Evolutionary conservation across 2,888 invertebrate species (phyloP).

Genomic region (Pristionchus maxplancki): DNA sequence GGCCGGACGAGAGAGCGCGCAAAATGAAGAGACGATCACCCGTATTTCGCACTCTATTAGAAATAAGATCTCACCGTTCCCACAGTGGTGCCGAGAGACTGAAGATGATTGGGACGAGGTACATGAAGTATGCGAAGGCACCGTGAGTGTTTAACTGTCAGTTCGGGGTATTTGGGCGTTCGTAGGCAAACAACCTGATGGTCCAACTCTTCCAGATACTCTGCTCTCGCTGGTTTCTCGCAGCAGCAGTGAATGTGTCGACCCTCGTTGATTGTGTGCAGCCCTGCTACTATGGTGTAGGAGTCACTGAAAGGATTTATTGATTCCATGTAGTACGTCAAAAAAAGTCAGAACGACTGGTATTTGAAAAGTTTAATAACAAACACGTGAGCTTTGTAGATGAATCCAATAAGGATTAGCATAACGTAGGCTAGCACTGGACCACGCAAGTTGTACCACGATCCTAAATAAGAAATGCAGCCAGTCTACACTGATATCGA

Average conservation of each 20-base stretch:
- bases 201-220: not conserved
- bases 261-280: not conserved
- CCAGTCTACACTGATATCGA: no score
- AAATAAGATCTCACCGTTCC: conserved; percentile 17
- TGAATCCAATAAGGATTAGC: not conserved
- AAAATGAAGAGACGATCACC: no score
- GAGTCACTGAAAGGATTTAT: not conserved
- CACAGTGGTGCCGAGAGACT: not conserved
- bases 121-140: not conserved
- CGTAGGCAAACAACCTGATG: no score
- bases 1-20: no score
- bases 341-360: no score
- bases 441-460: not conserved
- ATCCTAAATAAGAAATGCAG: not conserved
- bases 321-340: no score
- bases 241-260: conserved; percentile 29
- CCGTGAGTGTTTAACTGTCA: not conserved
- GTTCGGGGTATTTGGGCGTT: no score
- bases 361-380: not conserved
- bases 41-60: no score
- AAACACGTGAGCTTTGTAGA: conserved; percentile 6
- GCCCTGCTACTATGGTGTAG: not conserved
- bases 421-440: not conserved
- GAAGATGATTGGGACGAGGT: not conserved
- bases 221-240: not conserved